Conservation (phyloP, 2,113 vertebrate species). For the Leucopsar rothschildi region DNA sequence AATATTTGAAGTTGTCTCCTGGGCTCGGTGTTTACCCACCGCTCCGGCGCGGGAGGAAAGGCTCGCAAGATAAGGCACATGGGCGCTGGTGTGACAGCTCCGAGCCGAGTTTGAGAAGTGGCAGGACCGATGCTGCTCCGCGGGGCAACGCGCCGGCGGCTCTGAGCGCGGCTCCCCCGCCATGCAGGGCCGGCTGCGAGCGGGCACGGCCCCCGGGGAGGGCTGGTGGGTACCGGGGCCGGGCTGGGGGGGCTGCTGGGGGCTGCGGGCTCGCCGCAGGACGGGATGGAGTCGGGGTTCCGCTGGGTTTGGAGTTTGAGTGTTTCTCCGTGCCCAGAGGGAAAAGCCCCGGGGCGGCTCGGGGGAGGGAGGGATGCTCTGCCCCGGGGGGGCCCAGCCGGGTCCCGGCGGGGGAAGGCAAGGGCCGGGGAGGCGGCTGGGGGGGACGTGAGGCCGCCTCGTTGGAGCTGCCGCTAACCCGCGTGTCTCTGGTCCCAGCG, state of each 20-base stretch:
- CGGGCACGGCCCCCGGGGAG: background rate
- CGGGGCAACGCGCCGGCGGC: background rate
- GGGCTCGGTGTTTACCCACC: background rate
- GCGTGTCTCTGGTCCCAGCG: constrained; percentile 82
- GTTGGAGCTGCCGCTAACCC: constrained; percentile 51
- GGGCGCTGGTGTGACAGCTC: constrained; percentile 58
- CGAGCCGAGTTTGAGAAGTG: background rate
- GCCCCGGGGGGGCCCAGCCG: background rate
- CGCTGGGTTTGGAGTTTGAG: background rate
- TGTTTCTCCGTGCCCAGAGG: background rate
- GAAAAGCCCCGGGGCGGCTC: background rate
- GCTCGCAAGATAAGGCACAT: constrained; percentile 34
- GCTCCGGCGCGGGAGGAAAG: background rate
- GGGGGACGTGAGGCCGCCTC: background rate
- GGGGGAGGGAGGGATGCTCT: background rate
- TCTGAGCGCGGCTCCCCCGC: background rate
- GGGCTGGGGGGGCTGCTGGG: background rate
- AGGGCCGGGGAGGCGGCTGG: background rate
- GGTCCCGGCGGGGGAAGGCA: background rate
- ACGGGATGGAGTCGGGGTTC: background rate
- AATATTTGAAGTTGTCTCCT: constrained; percentile 40
- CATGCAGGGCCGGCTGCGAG: background rate
- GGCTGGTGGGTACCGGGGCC: background rate
- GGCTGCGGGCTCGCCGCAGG: background rate
- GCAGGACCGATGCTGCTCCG: background rate